Evolutionary conservation across 2,797 vertebrate species (phyloP), one percentile per base, ranked within the genome.

Genomic region (Periparus ater): DNA sequence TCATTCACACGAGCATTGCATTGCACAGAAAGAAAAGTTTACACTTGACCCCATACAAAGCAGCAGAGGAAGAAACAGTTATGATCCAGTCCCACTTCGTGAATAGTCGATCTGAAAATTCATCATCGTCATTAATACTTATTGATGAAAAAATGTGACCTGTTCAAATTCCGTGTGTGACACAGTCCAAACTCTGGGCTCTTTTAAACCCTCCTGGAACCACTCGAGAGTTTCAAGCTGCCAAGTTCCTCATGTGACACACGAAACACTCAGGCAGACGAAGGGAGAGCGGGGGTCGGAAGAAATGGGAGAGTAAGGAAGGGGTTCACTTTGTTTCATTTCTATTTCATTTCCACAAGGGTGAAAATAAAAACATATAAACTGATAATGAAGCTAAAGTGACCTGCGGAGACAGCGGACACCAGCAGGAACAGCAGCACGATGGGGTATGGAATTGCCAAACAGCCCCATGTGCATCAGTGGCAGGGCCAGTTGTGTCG

Each of bases 11-110:
- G 18, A 96, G 93, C 83, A 83, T 97, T 80, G 95, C 93, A 88
- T 76, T 96, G 96, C 96, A 97, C 95, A 94, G 90, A 93, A 95
- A 92, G 47, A 80, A 87, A 96, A 95, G 78, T 96, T 96, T 97
- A 96, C 93, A 94, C 84, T 92, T 96, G 87, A 95, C 91, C 95
- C 89, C 87, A 92, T 95, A 97, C 91, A 96, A 96, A 97, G 96
- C 94, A 96, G 95, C 86, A 93, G 75, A 94, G 50, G 72, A 76
- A 94, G 89, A 93, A 94, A 3, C 85, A 91, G 45, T 88, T 78
- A 88, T 12, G 60, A 66, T 76, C 89, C 89, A 79, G 87, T 91
- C 73, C 76, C 84, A 80, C 57, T 84, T 71, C 0, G 0, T 60
- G 67, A 91, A 47, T 17, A 90, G 83, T 21, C 0, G 2, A 78